Conservation (phyloP, 2,113 vertebrate genomes). For the Channa maculata region DNA sequence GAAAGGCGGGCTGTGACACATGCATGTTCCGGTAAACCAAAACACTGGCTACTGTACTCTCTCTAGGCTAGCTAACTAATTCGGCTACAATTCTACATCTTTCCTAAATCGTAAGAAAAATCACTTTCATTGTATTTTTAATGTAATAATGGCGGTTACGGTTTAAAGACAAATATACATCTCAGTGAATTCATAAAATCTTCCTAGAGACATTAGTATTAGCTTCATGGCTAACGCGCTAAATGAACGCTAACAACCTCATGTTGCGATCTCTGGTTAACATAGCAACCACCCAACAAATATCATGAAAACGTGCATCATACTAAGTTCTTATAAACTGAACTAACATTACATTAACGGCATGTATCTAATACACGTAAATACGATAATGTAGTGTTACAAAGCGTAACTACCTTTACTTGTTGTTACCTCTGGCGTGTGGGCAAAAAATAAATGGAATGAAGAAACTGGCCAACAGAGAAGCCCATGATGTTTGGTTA, state of each 20-base stretch:
- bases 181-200: no score
- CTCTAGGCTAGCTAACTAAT: not conserved
- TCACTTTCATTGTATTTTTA: not conserved
- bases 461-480: not conserved
- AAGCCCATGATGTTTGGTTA: not conserved
- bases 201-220: not conserved
- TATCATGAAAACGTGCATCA: accelerated
- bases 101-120: not conserved
- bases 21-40: constrained; percentile 32
- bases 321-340: accelerated
- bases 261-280: constrained; percentile 2
- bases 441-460: constrained; percentile 7
- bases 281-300: not conserved
- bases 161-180: no score
- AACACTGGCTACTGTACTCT: not conserved
- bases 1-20: constrained; percentile 67
- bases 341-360: accelerated
- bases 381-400: not conserved
- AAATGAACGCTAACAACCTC: not conserved
- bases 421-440: accelerated
- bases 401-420: not conserved
- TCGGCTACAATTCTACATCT: not conserved
- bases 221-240: not conserved
- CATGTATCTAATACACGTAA: accelerated
- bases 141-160: not conserved